Conservation (phyloP, 2,888 invertebrate species). For the Drosophila acutilabella region DNA sequence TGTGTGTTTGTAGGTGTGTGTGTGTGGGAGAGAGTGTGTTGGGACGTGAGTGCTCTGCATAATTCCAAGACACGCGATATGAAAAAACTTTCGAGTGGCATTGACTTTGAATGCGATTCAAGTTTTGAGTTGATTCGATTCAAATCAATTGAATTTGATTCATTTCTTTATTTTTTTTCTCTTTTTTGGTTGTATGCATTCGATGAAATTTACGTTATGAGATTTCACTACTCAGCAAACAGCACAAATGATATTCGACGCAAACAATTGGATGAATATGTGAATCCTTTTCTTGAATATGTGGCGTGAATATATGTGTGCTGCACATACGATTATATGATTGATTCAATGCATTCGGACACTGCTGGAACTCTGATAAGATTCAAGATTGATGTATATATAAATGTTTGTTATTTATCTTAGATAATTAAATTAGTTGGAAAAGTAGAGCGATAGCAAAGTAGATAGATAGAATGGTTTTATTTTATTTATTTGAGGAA, state of each 20-base stretch:
- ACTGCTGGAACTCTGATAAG: constrained; percentile 53
- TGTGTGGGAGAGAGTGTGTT: constrained; percentile 29
- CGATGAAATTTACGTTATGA: constrained; percentile 84
- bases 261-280: constrained; percentile 17
- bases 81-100: constrained; percentile 42
- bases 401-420: constrained; percentile 16
- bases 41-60: constrained; percentile 41
- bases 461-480: constrained; percentile 44
- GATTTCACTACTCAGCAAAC: constrained; percentile 81
- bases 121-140: constrained; percentile 33
- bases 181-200: constrained; percentile 51
- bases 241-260: constrained; percentile 75
- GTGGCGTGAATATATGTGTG: constrained; percentile 62
- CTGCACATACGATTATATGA: constrained; percentile 31
- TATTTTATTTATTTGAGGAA: constrained; percentile 21
- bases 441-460: constrained; percentile 50
- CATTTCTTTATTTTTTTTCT: constrained; percentile 13
- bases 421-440: constrained; percentile 24
- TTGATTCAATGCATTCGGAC: constrained; percentile 35
- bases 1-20: constrained; percentile 10
- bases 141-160: constrained; percentile 29
- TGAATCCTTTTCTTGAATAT: constrained; percentile 11
- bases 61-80: constrained; percentile 52
- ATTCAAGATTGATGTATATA: constrained; percentile 31
- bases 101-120: constrained; percentile 50